Conservation (phyloP, 2,113 vertebrate species). For the Pardalotus punctatus region DNA sequence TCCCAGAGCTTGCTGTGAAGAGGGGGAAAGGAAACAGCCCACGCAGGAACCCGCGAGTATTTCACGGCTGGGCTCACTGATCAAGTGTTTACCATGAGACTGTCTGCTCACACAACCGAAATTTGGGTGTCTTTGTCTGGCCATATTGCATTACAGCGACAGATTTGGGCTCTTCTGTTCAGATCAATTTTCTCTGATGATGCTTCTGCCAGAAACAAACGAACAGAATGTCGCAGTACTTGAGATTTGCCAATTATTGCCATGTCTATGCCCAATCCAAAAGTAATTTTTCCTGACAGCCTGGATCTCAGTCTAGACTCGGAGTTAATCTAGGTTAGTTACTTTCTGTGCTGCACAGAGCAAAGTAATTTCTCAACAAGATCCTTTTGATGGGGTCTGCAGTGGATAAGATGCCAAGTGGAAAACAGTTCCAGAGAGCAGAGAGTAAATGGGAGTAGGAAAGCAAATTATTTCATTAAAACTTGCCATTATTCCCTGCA, state of each 20-base stretch:
- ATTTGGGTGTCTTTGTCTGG: background rate
- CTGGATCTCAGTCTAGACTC: slow-evolving; percentile 1
- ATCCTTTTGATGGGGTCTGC: background rate
- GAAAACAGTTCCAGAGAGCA: background rate
- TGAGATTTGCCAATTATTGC: slow-evolving; percentile 16
- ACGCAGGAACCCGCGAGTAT: background rate
- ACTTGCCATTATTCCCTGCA: background rate
- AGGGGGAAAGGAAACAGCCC: background rate
- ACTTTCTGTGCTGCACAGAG: background rate
- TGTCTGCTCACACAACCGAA: background rate
- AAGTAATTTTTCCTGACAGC: slow-evolving; percentile 39
- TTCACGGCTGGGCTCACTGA: background rate
- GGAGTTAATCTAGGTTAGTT: background rate
- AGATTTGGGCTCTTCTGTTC: background rate
- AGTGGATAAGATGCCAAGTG: background rate
- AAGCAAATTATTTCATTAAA: background rate
- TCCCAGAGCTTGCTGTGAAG: background rate
- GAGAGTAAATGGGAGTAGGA: background rate
- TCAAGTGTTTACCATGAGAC: background rate
- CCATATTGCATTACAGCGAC: background rate
- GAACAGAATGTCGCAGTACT: background rate
- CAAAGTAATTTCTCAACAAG: background rate
- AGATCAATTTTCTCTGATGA: background rate
- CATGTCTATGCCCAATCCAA: background rate
- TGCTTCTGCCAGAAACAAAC: background rate